A percentile compares a stretch with the other conserved stretches of the same genome.
These are phyloP conservation scores for Drosophila bipectinata DNA, from an alignment of 1,140 invertebrate species.

Conservation along the genomic window DNA sequence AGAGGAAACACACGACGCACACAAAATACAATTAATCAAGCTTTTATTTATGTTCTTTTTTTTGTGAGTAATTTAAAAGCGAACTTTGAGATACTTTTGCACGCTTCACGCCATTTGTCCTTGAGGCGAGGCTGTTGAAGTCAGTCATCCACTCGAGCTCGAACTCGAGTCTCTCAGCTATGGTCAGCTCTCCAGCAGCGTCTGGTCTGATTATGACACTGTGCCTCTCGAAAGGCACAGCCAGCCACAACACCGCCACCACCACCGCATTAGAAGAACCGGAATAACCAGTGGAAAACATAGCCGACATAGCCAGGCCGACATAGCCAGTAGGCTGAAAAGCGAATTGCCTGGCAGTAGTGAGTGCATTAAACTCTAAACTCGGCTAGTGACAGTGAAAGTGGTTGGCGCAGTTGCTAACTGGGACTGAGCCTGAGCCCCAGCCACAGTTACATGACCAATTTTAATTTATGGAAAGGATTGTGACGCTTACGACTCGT, in stretches of 20 bases:
- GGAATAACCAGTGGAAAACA: constrained; percentile 79
- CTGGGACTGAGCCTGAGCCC: constrained; percentile 30
- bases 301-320: neutral
- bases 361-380: constrained; percentile 80
- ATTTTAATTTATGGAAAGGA: constrained; percentile 57
- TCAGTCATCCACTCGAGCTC: constrained; percentile 35
- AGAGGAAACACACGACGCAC: constrained; percentile 21
- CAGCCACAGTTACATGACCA: constrained; percentile 39
- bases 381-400: constrained; percentile 77
- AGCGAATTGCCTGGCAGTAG: constrained; percentile 45
- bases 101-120: constrained; percentile 76
- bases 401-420: constrained; percentile 64
- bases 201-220: constrained; percentile 77
- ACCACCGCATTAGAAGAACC: constrained; percentile 67
- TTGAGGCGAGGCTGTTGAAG: constrained; percentile 72
- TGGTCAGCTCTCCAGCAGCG: constrained; percentile 22
- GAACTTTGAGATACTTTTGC: constrained; percentile 40
- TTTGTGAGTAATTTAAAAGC: too few species aligned
- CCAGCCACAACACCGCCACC: neutral
- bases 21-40: constrained; percentile 53
- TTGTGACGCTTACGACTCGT: constrained; percentile 15
- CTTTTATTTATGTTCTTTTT: constrained; percentile 8
- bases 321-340: constrained; percentile 44
- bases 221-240: constrained; percentile 51
- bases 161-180: constrained; percentile 44